These are phyloP conservation scores for Lasioglossum figueresi DNA, from an alignment of 2,888 invertebrate species.

Conservation along the genomic window DNA sequence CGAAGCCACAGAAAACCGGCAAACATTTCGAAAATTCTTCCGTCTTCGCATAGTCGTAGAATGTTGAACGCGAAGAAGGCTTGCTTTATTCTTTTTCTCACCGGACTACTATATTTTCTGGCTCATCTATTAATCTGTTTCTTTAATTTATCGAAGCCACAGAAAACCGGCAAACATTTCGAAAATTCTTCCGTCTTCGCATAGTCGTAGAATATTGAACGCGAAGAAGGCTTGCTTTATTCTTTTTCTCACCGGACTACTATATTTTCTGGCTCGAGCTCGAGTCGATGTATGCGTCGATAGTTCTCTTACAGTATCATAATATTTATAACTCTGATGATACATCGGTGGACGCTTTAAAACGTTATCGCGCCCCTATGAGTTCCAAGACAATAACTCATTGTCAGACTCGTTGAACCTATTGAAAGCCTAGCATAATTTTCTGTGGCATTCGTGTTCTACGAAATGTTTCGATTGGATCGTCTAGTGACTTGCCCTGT, in stretches of 20 bases:
- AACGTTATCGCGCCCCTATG: neutral
- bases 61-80: no score
- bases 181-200: neutral
- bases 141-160: neutral
- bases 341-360: slow-evolving; percentile 1
- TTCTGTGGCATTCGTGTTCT: neutral
- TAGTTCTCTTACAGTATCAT: neutral
- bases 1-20: no score
- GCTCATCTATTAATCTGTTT: no score
- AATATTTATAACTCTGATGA: slow-evolving; percentile 10
- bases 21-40: no score
- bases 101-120: no score
- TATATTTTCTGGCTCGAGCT: neutral
- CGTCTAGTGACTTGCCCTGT: slow-evolving; percentile 35
- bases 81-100: no score
- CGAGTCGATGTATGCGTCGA: neutral
- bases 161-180: neutral
- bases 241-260: neutral
- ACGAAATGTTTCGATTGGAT: neutral
- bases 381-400: neutral
- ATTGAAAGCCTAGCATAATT: neutral
- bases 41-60: no score
- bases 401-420: neutral
- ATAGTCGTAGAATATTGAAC: neutral
- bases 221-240: neutral